Evolutionary conservation across 2,113 vertebrate species (phyloP), one percentile per base, ranked within the genome.

Genomic region (Diglossa brunneiventris): DNA sequence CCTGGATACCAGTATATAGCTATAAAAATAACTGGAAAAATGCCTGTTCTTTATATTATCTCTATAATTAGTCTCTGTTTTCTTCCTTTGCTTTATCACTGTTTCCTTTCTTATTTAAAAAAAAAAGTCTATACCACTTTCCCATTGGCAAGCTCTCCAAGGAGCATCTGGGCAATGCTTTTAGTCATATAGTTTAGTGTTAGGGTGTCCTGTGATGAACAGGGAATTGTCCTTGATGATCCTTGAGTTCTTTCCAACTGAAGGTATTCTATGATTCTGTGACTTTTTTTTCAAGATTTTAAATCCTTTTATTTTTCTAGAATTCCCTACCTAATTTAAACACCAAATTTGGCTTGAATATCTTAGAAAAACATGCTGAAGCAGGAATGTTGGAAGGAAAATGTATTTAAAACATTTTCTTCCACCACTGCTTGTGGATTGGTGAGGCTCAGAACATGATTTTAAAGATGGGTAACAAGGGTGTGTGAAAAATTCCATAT

Each of bases 1-100:
- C 94, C 95, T 90, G 41, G 41, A 76, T 76, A 83, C 39, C 31
- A n/a, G 13, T 52, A 61, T 62, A 31, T 23, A 47, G 52, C 41
- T 84, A 28, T 33, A 73, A 91, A 85, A 96, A 92, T 87, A 79
- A 85, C 58, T 66, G 53, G n/a, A 0, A 93, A 91, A 64, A 64
- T 76, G 41, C 2, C 30, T 93, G 39, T 35, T 79, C 53, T 87
- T 93, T 56, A 9, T 82, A 46, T 72, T 91, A 79, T 91, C 69
- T 76, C 66, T 66, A 2, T 41, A 28, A 49, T 30, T 52, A 85
- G 49, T 37, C 37, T 73, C 31, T 91, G 70, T 87, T 94, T 89
- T 81, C 15, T 93, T 90, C 74, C 90, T 90, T 78, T 56, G 31
- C 4, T 85, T 95, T 95, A 95, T 93, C 84, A 73, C 27, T 64